Evolutionary conservation across 1,140 invertebrate genomes (phyloP).

Genomic region (Laupala kohalensis): DNA sequence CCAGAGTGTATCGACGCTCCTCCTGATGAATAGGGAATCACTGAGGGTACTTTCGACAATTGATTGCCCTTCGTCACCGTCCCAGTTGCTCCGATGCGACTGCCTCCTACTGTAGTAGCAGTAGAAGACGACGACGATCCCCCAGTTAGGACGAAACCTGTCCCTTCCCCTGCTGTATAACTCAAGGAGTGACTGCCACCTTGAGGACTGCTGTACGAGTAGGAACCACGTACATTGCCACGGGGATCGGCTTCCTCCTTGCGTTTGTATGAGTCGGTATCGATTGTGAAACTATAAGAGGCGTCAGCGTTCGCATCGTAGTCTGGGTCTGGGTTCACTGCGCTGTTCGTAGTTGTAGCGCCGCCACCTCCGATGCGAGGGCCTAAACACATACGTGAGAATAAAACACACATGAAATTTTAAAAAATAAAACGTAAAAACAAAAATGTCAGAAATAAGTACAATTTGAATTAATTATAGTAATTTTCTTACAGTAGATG

Average conservation of each 20-base stretch:
- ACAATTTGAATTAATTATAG: no score
- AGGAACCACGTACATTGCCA: conserved; percentile 22
- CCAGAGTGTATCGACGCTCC: not conserved
- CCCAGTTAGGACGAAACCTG: conserved; percentile 18
- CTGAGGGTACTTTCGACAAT: no score
- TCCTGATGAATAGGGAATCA: no score
- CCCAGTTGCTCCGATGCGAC: no score
- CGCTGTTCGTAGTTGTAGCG: not conserved
- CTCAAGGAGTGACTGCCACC: conserved; percentile 17
- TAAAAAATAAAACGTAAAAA: no score
- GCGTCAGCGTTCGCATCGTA: conserved; percentile 15
- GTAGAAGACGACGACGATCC: not conserved
- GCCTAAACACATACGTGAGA: not conserved
- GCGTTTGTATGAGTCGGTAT: conserved; percentile 18
- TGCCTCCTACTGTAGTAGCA: conserved; percentile 9
- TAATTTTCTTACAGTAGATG: no score
- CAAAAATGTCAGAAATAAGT: no score
- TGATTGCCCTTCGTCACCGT: no score
- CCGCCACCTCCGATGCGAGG: not conserved
- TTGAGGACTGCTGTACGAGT: conserved; percentile 16
- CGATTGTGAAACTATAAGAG: conserved; percentile 17
- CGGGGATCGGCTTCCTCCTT: conserved; percentile 19
- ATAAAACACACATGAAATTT: no score
- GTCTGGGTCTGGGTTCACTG: not conserved
- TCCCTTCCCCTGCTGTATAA: conserved; percentile 17